Base-by-base conservation (phyloP, 2,797 vertebrate genomes). In the Rhinogobio ventralis region DNA sequence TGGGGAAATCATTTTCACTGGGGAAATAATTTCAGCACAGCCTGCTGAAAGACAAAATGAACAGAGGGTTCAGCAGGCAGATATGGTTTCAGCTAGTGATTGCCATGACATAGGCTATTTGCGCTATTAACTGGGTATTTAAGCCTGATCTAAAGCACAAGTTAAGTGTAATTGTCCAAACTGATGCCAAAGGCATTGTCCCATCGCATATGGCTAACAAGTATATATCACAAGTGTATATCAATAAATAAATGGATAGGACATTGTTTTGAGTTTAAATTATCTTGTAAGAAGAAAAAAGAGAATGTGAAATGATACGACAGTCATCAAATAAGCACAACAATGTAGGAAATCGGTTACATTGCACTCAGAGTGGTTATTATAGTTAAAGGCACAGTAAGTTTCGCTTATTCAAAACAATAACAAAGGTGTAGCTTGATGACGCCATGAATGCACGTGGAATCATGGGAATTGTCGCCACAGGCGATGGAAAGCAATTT, bases 1-100 rank as follows among this genome's bases (percentile, higher is more conserved):
- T 25, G n/a, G 45, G 62, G 62, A 68, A 68, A 53, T 53, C 53
- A 67, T 68, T 67, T 36, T 28, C 78, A 68, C 46, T 25, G n/a
- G 45, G 62, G 62, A 68, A 68, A 53, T 53, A 68, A 67, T 68
- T 67, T 36, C 20, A 62, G 36, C 33, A 17, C 2, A 13, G 7
- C 8, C 39, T 46, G 57, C n/a, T 46, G 39, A 30, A 64, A 3
- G 25, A 4, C 11, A 30, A 15, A 7, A 45, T 28, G 1, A 62
- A 5, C 30, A 25, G 51, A 55, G 30, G 7, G 13, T 76, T 57
- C 5, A n/a, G 8, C 23, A 42, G 23, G 33, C 33, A 39, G 33
- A 60, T 42, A 23, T 55, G 11, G 19, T 55, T 75, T 62, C 36
- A 42, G 23, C 10, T 4, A n/a, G 10, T 11, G 9, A 10, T 57